Conservation (phyloP, 2,113 vertebrate genomes). For the Burhinus oedicnemus region DNA sequence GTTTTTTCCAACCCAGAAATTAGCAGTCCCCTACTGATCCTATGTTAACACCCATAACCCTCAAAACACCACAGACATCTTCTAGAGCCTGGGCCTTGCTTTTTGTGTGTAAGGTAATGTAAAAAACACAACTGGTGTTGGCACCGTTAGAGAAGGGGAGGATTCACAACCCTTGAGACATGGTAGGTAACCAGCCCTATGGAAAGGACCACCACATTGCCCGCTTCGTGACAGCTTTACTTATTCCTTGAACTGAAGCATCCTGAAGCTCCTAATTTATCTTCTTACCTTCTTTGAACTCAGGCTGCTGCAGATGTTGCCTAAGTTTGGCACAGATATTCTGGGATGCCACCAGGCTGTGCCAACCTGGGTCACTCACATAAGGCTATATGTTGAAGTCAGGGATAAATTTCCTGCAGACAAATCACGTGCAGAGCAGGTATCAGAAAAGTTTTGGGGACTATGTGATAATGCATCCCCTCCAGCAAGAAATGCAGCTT, state of each 20-base stretch:
- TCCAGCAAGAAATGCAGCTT: not conserved
- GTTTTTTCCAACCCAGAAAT: not conserved
- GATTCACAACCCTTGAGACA: not conserved
- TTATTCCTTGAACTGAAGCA: not conserved
- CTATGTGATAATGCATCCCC: not conserved
- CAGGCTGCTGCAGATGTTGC: not conserved
- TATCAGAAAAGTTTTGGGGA: not conserved
- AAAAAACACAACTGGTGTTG: not conserved
- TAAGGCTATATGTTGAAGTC: not conserved
- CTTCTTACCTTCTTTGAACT: not conserved
- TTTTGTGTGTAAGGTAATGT: not conserved
- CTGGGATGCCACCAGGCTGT: not conserved
- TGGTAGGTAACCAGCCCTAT: not conserved
- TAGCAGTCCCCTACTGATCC: not conserved
- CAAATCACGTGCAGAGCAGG: fast-evolving
- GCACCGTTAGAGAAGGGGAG: not conserved
- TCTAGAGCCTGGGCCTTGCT: not conserved
- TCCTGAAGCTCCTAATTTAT: not conserved
- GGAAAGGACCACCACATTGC: not conserved
- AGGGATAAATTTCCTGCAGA: not conserved
- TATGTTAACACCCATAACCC: not conserved
- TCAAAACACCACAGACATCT: not conserved
- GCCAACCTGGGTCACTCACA: not conserved
- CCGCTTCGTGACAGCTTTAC: not conserved
- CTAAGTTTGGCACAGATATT: not conserved